phyloP scores from a whole-genome alignment of 2,797 vertebrate species.

The Hoplostethus mediterraneus region DNA sequence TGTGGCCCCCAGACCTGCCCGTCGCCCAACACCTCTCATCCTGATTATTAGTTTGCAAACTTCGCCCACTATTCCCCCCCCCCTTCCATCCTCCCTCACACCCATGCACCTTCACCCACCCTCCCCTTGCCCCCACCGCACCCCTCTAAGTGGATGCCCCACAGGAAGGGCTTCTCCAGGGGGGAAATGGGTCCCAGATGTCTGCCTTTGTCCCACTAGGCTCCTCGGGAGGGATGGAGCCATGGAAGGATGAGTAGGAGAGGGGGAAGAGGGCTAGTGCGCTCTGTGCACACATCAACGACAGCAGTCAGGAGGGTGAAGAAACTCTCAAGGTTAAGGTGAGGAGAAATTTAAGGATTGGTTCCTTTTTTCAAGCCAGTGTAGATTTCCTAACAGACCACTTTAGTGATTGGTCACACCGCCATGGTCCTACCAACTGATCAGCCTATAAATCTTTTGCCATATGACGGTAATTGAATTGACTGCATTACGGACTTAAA shows the following conservation, averaged over 20 bases:
- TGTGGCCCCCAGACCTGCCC: slow-evolving; percentile 9
- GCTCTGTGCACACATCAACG: slow-evolving; percentile 73
- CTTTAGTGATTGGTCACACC: slow-evolving; percentile 63
- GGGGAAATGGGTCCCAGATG: slow-evolving; percentile 87
- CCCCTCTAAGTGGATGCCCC: slow-evolving; percentile 84
- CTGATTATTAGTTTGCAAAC: slow-evolving; percentile 32
- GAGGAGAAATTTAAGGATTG: slow-evolving; percentile 71
- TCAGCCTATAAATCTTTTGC: slow-evolving; percentile 32
- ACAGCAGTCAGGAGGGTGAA: slow-evolving; percentile 66
- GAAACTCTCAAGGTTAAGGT: slow-evolving; percentile 72
- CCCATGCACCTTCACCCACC: slow-evolving; percentile 63
- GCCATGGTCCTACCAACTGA: slow-evolving; percentile 47
- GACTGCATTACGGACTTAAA: slow-evolving; percentile 73
- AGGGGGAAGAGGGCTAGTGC: slow-evolving; percentile 9
- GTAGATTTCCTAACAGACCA: slow-evolving; percentile 71
- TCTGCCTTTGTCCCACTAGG: slow-evolving; percentile 79
- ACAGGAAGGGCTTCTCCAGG: slow-evolving; percentile 85
- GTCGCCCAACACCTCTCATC: slow-evolving; percentile 50
- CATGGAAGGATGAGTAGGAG: slow-evolving; percentile 59
- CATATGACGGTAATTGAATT: slow-evolving; percentile 72
- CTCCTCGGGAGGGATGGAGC: slow-evolving; percentile 79
- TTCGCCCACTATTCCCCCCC: slow-evolving; percentile 21
- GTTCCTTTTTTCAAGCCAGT: slow-evolving; percentile 65
- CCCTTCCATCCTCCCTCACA: slow-evolving; percentile 57
- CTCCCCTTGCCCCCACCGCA: slow-evolving; percentile 31